These are phyloP conservation scores for Teleiodes luculella DNA, from an alignment of 2,888 invertebrate genomes.

Conservation along the genomic window DNA sequence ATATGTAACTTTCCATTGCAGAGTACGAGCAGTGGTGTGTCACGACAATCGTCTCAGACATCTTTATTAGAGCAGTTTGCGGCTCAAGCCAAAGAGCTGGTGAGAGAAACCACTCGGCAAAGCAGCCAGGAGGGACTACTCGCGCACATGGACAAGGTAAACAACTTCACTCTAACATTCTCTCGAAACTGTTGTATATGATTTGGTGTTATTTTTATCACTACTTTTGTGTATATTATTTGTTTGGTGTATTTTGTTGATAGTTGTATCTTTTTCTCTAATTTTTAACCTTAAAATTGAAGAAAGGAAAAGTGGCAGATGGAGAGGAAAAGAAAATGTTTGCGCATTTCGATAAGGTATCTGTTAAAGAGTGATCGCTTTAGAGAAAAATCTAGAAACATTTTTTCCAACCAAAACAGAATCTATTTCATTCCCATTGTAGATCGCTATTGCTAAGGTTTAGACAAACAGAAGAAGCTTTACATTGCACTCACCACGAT, in stretches of 20 bases:
- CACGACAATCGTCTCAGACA: slow-evolving; percentile 88
- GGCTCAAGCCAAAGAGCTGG: slow-evolving; percentile 92
- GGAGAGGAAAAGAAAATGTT: slow-evolving; percentile 86
- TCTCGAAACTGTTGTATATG: not conserved
- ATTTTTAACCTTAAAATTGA: slow-evolving; percentile 42
- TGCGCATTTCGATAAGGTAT: slow-evolving; percentile 90
- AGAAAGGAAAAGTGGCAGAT: slow-evolving; percentile 88
- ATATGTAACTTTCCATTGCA: slow-evolving; percentile 30
- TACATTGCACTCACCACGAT: not conserved
- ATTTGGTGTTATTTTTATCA: not conserved
- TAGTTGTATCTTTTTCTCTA: not conserved
- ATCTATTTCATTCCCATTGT: not conserved
- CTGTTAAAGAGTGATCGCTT: slow-evolving; percentile 23
- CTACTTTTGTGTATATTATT: slow-evolving; percentile 11
- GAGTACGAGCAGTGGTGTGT: slow-evolving; percentile 63
- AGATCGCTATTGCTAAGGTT: not conserved
- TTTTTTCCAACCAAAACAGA: not conserved
- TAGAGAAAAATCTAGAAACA: not conserved
- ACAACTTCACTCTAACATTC: not conserved
- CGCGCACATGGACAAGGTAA: slow-evolving; percentile 94
- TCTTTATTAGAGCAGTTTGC: slow-evolving; percentile 93
- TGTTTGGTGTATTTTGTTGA: slow-evolving; percentile 17
- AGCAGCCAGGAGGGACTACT: slow-evolving; percentile 93
- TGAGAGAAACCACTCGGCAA: slow-evolving; percentile 91
- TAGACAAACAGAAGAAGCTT: no score